A percentile compares a stretch with the other conserved stretches of the same genome.
phyloP scores from a whole-genome alignment of 2,888 invertebrate genomes.

The Aricia artaxerxes region DNA sequence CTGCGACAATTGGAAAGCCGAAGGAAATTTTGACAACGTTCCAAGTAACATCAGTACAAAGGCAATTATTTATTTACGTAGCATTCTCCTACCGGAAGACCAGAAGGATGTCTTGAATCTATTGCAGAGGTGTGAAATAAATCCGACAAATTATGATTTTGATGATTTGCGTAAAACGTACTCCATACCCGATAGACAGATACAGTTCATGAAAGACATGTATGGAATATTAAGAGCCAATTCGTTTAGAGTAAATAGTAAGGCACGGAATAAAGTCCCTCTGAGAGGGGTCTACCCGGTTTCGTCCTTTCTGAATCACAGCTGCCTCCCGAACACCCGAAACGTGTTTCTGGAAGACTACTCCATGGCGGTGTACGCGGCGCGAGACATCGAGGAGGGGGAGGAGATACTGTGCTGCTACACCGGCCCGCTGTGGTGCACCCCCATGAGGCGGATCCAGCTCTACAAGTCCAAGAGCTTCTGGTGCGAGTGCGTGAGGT shows the following conservation, averaged over 20 bases:
- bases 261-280: constrained; percentile 55
- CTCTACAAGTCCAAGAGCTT: constrained; percentile 83
- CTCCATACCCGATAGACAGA: constrained; percentile 71
- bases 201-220: constrained; percentile 73
- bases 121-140: constrained; percentile 64
- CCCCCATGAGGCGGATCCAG: constrained; percentile 81
- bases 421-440: constrained; percentile 84
- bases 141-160: constrained; percentile 70
- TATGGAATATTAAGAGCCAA: constrained; percentile 82
- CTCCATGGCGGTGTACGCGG: constrained; percentile 80
- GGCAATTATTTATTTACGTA: constrained; percentile 57
- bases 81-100: constrained; percentile 56
- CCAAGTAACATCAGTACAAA: constrained; percentile 47
- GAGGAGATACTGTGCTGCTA: constrained; percentile 84
- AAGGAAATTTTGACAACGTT: constrained; percentile 44
- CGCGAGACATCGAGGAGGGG: constrained; percentile 77
- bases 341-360: constrained; percentile 79
- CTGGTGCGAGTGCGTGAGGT: constrained; percentile 82
- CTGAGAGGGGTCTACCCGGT: constrained; percentile 83
- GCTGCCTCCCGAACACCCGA: constrained; percentile 84
- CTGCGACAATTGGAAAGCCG: constrained; percentile 68
- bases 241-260: constrained; percentile 80
- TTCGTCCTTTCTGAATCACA: constrained; percentile 84
- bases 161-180: constrained; percentile 67
- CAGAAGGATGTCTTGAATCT: constrained; percentile 67